Evolutionary conservation across 2,113 vertebrate species (phyloP).

Genomic region (Syrrhaptes paradoxus): DNA sequence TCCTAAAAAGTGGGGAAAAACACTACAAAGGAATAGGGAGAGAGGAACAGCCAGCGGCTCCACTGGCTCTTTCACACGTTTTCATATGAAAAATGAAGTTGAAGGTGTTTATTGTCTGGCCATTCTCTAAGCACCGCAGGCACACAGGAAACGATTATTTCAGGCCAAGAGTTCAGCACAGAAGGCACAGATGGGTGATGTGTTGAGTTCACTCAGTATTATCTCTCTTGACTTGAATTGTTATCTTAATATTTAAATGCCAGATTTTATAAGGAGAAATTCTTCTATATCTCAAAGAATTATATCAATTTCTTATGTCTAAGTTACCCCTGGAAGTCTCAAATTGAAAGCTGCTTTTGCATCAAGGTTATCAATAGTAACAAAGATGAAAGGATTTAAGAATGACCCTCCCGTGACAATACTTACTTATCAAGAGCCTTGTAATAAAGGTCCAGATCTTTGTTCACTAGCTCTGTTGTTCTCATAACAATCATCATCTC

Average conservation of each 20-base stretch:
- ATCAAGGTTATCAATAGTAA: neutral
- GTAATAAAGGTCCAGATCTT: slow-evolving; percentile 95
- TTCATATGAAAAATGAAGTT: neutral
- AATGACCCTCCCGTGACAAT: neutral
- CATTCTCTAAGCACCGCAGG: neutral
- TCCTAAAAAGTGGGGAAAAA: neutral
- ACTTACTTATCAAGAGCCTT: slow-evolving; percentile 97
- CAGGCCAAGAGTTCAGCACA: neutral
- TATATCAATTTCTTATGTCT: neutral
- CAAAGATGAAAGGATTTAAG: neutral
- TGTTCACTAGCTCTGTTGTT: slow-evolving; percentile 94
- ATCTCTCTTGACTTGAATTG: neutral
- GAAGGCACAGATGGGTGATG: neutral
- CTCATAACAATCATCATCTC: slow-evolving; percentile 96
- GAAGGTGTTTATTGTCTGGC: neutral
- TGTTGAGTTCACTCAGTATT: neutral
- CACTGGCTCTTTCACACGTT: neutral
- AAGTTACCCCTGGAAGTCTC: neutral
- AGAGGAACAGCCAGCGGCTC: neutral
- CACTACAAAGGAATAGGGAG: neutral
- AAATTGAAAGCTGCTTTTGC: neutral
- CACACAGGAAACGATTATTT: neutral
- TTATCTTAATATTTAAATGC: neutral
- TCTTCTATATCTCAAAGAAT: neutral
- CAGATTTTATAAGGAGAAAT: neutral